phyloP scores from a whole-genome alignment of 2,888 invertebrate genomes.

The Xanthorhoe spadicearia region DNA sequence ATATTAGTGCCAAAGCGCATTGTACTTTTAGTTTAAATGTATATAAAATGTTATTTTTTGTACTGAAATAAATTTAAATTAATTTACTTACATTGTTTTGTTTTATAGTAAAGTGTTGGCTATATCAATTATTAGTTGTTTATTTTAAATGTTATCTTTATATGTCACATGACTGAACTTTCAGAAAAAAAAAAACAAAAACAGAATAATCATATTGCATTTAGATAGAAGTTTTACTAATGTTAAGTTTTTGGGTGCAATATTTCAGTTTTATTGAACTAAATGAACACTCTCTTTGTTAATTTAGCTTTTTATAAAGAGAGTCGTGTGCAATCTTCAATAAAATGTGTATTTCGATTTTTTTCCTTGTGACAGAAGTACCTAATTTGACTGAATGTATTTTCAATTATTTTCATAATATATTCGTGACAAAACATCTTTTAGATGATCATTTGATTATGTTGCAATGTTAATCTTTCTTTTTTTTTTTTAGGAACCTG shows the following conservation, averaged over 20 bases:
- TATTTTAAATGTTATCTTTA: not conserved
- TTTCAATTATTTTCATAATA: too few species aligned
- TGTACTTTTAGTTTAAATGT: conserved; percentile 16
- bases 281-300: too few species aligned
- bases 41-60: conserved; percentile 12
- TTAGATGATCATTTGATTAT: too few species aligned
- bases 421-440: too few species aligned
- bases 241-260: conserved; percentile 6
- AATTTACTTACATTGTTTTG: conserved; percentile 1
- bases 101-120: not conserved
- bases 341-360: too few species aligned
- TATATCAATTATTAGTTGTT: not conserved
- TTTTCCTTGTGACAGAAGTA: too few species aligned
- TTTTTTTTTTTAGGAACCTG: too few species aligned
- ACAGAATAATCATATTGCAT: conserved; percentile 3
- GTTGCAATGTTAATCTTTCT: too few species aligned
- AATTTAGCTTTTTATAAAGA: too few species aligned
- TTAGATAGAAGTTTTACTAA: not conserved
- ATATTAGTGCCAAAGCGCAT: conserved; percentile 20
- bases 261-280: not conserved
- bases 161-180: not conserved
- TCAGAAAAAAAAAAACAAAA: not conserved
- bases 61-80: conserved; percentile 5
- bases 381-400: too few species aligned
- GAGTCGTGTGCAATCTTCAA: too few species aligned